These are phyloP conservation scores for Gymnarchus niloticus DNA, from an alignment of 2,113 vertebrate species.

Conservation along the genomic window DNA sequence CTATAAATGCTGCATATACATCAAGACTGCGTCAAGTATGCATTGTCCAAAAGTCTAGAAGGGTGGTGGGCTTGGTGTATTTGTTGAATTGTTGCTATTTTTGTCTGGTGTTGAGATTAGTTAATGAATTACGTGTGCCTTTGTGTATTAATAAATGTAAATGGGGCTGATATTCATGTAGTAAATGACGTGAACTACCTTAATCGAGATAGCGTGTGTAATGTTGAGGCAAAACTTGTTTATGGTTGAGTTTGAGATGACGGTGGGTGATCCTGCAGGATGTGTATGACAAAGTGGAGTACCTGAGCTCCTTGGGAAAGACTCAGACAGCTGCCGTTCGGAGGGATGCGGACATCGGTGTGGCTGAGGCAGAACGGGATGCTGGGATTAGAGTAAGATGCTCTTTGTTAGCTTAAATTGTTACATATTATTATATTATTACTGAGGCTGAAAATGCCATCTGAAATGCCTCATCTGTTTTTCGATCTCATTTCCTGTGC, in stretches of 20 bases:
- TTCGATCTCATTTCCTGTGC: background rate
- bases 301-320: slow-evolving; percentile 92
- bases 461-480: background rate
- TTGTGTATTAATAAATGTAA: background rate
- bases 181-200: background rate
- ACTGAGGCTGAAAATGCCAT: background rate
- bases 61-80: background rate
- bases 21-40: background rate
- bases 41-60: background rate
- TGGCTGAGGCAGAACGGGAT: slow-evolving; percentile 88
- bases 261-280: slow-evolving; percentile 62
- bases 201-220: background rate
- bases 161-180: background rate
- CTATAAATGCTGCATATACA: background rate
- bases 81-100: slow-evolving; percentile 11
- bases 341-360: slow-evolving; percentile 87
- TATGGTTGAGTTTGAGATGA: background rate
- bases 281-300: slow-evolving; percentile 91
- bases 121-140: background rate
- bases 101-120: background rate
- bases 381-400: slow-evolving; percentile 82
- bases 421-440: too few relatives aligned
- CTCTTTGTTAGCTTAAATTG: too few relatives aligned
- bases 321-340: slow-evolving; percentile 86
- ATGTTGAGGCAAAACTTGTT: background rate